phyloP scores from a whole-genome alignment of 2,113 vertebrate genomes.

The Phrynocephalus versicolor region DNA sequence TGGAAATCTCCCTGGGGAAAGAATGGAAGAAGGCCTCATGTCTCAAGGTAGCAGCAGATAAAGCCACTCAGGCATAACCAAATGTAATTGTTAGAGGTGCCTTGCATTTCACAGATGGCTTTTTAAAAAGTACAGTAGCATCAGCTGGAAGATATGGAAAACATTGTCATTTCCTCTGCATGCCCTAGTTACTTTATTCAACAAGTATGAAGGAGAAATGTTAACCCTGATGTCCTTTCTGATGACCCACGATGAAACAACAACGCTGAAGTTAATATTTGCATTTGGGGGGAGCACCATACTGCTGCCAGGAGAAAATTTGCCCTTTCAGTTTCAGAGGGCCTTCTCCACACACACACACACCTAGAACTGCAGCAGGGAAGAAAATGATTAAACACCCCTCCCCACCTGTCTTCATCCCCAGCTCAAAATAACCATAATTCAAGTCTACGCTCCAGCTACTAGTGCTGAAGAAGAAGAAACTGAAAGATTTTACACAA shows the following conservation, averaged over 20 bases:
- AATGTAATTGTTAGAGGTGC: neutral
- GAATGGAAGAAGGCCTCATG: neutral
- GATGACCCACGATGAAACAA: neutral
- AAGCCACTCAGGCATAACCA: neutral
- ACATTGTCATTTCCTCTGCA: neutral
- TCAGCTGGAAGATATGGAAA: neutral
- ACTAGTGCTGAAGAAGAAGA: too few relatives aligned
- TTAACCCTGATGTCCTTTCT: neutral
- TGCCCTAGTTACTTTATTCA: neutral
- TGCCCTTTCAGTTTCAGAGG: neutral
- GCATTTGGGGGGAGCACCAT: neutral
- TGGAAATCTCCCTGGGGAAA: conserved; percentile 80
- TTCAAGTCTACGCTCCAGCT: too few relatives aligned
- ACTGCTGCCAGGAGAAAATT: neutral
- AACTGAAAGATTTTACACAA: too few relatives aligned
- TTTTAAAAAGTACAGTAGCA: neutral
- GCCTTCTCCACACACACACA: neutral
- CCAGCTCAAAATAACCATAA: too few relatives aligned
- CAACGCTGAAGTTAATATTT: neutral
- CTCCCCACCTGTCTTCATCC: too few relatives aligned
- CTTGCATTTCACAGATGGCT: neutral
- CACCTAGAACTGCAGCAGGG: neutral
- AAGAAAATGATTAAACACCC: neutral
- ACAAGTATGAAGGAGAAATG: neutral
- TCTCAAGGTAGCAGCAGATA: neutral